phyloP scores from a whole-genome alignment of 2,888 invertebrate species.

The Campoplex nolae region DNA sequence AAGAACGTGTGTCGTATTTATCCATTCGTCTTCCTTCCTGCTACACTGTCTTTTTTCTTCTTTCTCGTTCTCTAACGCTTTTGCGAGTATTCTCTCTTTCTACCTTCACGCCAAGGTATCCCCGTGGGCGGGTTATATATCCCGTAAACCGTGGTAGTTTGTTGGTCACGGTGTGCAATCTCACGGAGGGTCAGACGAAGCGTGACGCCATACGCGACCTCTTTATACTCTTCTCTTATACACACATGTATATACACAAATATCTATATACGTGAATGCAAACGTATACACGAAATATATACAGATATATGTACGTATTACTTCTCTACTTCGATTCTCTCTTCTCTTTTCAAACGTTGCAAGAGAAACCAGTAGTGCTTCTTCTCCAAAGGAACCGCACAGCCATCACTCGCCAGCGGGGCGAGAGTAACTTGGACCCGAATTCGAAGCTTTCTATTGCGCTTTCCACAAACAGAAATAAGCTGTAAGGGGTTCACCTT shows the following conservation, averaged over 20 bases:
- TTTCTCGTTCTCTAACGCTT: conserved; percentile 27
- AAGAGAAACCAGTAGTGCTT: conserved; percentile 25
- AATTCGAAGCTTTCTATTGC: conserved; percentile 58
- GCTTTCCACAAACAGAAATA: conserved; percentile 60
- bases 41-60: conserved; percentile 39
- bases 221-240: conserved; percentile 52
- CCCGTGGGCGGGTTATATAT: conserved; percentile 73
- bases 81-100: conserved; percentile 35
- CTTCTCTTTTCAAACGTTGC: conserved; percentile 41
- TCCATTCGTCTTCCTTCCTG: conserved; percentile 42
- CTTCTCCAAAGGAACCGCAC: conserved; percentile 33
- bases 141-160: conserved; percentile 79
- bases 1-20: conserved; percentile 41
- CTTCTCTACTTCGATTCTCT: conserved; percentile 24
- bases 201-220: conserved; percentile 73
- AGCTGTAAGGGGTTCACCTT: conserved; percentile 29
- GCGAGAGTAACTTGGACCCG: conserved; percentile 54
- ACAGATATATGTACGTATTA: background rate
- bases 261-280: conserved; percentile 26
- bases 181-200: conserved; percentile 77
- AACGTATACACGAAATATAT: background rate
- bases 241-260: conserved; percentile 15
- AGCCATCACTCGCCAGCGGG: conserved; percentile 41
- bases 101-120: conserved; percentile 16
- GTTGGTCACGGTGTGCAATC: conserved; percentile 80